Base-by-base conservation (phyloP, 2,797 vertebrate species). In the Falco novaeseelandiae region DNA sequence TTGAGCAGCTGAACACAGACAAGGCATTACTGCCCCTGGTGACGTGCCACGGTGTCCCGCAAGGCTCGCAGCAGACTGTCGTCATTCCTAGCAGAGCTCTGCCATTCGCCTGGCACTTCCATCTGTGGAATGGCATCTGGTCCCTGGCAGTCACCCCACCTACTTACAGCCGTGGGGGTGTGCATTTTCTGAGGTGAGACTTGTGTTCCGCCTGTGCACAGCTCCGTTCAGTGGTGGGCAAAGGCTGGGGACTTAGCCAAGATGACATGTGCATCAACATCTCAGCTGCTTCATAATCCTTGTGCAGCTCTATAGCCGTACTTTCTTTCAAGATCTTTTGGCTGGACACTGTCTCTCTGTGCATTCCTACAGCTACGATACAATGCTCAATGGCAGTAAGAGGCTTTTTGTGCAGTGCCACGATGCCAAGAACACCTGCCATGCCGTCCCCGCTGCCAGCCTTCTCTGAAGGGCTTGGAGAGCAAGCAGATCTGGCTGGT, bases 311-410 rank as follows among this genome's bases (percentile, higher is more conserved):
- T 77, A 77, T 3, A 83, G 48, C 14, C 0, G 0, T 16, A 27
- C 44, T 27, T 83, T 32, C 32, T 61, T 83, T 42, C 32, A 57
- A 34, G 57, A n/a, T 17, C 44, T 54, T 71, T 54, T 54, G 23
- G 22, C 57, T 44, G 22, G 71, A 26, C 21, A 2, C 19, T 16
- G 6, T 42, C 59, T 77, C 34, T 36, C 42, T 15, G 6, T 15
- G 27, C 16, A 10, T 48, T 73, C 52, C 48, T 63, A 58, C 59
- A 70, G 63, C 52, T 49, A 29, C 0, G 0, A 63, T 16, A n/a
- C 69, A 52, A 42, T 3, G 36, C 42, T 42, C 0, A 1, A 1
- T 20, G 27, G n/a, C 1, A 2, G 21, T 5, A 27, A 0, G 22
- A 49, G 22, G 58, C 46, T 57, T 88, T 88, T 59, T 40, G 30